A percentile compares a stretch with the other conserved stretches of the same genome.
Evolutionary conservation across 2,113 vertebrate genomes (phyloP).

Genomic region (human): DNA sequence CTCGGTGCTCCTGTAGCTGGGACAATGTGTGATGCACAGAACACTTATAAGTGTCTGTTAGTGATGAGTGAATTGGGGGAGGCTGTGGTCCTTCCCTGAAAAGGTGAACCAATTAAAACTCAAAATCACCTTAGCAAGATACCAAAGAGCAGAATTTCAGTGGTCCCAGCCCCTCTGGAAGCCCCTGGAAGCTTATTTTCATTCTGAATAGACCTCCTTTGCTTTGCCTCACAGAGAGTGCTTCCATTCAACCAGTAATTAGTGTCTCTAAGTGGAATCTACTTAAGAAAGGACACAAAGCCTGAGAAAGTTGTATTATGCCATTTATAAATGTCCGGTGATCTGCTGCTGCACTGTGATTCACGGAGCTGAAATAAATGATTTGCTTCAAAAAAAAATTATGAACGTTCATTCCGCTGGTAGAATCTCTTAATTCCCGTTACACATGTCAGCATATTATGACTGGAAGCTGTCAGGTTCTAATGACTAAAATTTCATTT

Average conservation of each 20-base stretch:
- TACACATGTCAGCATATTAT: slow-evolving; percentile 85
- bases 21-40: rapidly evolving
- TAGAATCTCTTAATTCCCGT: slow-evolving; percentile 81
- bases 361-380: slow-evolving; percentile 77
- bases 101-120: background rate
- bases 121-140: background rate
- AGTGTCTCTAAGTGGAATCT: slow-evolving; percentile 66
- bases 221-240: background rate
- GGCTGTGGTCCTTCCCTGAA: slow-evolving; percentile 52
- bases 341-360: slow-evolving; percentile 50
- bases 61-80: no score
- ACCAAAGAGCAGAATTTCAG: background rate
- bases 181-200: background rate
- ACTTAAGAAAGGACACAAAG: slow-evolving; percentile 68
- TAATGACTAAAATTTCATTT: slow-evolving; percentile 84
- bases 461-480: slow-evolving; percentile 84
- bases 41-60: background rate
- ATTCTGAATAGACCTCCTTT: background rate
- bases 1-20: rapidly evolving
- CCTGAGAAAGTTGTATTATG: slow-evolving; percentile 39
- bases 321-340: slow-evolving; percentile 78
- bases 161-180: background rate
- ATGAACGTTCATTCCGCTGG: slow-evolving; percentile 70
- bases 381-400: slow-evolving; percentile 79
- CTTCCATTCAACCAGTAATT: slow-evolving; percentile 65